These are phyloP conservation scores for Barbus barbus DNA, from an alignment of 2,113 vertebrate species.

Conservation along the genomic window DNA sequence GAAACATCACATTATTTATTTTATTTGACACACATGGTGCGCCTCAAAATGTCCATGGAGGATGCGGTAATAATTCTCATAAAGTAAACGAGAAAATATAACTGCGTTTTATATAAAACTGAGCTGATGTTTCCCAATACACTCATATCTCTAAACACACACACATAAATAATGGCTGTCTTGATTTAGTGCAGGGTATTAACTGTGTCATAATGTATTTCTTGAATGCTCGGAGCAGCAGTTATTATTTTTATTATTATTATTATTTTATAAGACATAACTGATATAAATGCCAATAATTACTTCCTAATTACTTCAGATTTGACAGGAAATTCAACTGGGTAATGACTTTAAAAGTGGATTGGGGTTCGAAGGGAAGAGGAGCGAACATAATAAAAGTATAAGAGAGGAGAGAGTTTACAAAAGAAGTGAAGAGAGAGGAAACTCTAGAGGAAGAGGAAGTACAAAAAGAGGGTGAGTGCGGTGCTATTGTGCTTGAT, in stretches of 20 bases:
- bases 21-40: background rate
- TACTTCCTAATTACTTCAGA: conserved; percentile 63
- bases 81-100: background rate
- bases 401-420: background rate
- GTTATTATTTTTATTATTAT: too few relatives aligned
- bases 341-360: conserved; percentile 2
- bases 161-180: background rate
- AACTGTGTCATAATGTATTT: background rate
- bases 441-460: background rate
- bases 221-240: conserved; percentile 30
- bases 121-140: background rate
- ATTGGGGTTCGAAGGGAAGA: background rate
- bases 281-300: conserved; percentile 59
- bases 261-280: conserved; percentile 61
- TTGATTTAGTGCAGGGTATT: conserved; percentile 28
- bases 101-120: background rate
- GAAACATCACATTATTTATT: background rate
- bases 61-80: background rate
- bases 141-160: background rate
- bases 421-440: background rate
- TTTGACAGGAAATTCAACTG: conserved; percentile 60
- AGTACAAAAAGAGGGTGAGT: background rate
- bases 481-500: background rate
- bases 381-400: background rate
- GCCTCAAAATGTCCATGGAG: background rate